A percentile compares a stretch with the other conserved stretches of the same genome.
Evolutionary conservation across 2,888 invertebrate genomes (phyloP).

Genomic region (Uropetala carovei): DNA sequence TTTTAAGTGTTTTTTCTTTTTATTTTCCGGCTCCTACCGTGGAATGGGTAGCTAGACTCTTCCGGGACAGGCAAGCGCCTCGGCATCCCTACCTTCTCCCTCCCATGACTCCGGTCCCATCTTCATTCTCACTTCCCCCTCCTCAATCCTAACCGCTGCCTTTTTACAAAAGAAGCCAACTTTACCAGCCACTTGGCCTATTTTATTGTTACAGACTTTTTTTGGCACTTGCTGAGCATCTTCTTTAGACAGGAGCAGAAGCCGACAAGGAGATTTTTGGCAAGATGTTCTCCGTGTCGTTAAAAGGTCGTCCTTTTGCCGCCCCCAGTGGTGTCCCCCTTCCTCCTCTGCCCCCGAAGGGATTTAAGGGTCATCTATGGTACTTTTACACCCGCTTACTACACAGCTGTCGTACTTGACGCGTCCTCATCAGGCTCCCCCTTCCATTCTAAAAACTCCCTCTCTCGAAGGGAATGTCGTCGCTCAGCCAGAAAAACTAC

Average conservation of each 20-base stretch:
- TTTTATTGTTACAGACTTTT: constrained; percentile 57
- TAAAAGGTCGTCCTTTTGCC: constrained; percentile 24
- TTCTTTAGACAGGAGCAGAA: constrained; percentile 25
- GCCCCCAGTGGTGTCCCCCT: not conserved
- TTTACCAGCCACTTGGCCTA: constrained; percentile 13
- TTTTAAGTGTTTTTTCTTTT: constrained; percentile 39
- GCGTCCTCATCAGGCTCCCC: not conserved
- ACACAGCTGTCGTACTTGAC: not conserved
- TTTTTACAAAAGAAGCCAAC: constrained; percentile 48
- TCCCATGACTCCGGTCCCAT: not conserved
- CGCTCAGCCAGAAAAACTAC: too few relatives aligned
- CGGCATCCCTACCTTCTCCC: not conserved
- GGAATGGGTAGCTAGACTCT: not conserved
- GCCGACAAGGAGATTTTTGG: constrained; percentile 39
- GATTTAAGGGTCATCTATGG: not conserved
- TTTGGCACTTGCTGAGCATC: constrained; percentile 38
- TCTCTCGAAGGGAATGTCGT: too few relatives aligned
- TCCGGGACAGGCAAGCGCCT: not conserved
- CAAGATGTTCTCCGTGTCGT: constrained; percentile 22
- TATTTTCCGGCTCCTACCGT: not conserved
- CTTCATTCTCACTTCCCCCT: not conserved
- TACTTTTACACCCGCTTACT: not conserved
- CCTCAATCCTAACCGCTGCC: not conserved
- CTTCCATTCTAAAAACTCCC: too few relatives aligned
- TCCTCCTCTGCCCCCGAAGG: not conserved